Evolutionary conservation across 2,888 invertebrate species (phyloP).

Genomic region (Cancer borealis): DNA sequence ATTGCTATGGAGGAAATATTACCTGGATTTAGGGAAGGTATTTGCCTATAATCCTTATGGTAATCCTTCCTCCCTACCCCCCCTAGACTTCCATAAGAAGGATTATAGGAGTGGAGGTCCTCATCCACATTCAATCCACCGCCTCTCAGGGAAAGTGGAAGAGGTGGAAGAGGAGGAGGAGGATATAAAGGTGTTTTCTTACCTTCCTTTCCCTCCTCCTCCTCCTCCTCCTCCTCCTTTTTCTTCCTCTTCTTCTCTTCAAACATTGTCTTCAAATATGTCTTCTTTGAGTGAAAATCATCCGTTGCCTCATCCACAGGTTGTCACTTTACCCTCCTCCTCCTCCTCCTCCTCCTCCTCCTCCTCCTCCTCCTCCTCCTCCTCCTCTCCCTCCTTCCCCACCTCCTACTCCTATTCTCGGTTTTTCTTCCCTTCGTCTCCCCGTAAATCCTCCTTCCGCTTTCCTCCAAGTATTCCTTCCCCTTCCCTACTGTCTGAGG

Average conservation of each 20-base stretch:
- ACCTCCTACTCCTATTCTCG: not conserved
- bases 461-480: not conserved
- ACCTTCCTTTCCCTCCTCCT: not conserved
- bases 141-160: not conserved
- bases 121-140: not conserved
- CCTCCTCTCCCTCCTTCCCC: not conserved
- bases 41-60: slow-evolving; percentile 55
- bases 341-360: slow-evolving; percentile 42
- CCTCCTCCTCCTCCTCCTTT: not conserved
- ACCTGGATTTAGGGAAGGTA: slow-evolving; percentile 43
- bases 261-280: not conserved
- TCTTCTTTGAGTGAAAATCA: not conserved
- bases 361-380: slow-evolving; percentile 9
- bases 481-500: too few relatives aligned
- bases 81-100: not conserved
- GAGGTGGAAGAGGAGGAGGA: not conserved
- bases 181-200: not conserved
- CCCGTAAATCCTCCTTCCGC: not conserved
- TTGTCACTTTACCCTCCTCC: not conserved
- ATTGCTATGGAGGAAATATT: slow-evolving; percentile 57
- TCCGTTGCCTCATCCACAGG: not conserved
- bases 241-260: not conserved
- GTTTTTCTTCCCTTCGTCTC: not conserved
- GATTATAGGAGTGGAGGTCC: slow-evolving; percentile 37
- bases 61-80: not conserved